Evolutionary conservation across 2,888 invertebrate species (phyloP), one percentile per base, ranked within the genome.

Genomic region (Poecilus cupreus): DNA sequence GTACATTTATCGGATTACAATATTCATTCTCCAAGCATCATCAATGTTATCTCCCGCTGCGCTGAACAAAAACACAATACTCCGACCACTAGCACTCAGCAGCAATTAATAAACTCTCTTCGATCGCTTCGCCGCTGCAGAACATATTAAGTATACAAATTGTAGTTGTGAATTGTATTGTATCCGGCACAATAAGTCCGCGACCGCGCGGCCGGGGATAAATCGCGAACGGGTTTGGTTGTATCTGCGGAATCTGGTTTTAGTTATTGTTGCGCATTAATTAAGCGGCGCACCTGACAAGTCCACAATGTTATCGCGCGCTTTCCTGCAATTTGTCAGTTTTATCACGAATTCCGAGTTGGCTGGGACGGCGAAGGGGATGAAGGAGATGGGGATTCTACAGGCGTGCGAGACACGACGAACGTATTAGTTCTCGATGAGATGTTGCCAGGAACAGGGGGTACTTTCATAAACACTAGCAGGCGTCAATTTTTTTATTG

Each of bases 261-360:
- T 80, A 80, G 70, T 80, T 70, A 80, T 80, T 80, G 80, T 70
- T 46, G 51, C 26, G 60, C 80, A 80, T 80, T 80, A 80, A 80
- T 80, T 70, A 72, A 80, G 72, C 72, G 11, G 37, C 49, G 18
- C 80, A 80, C 80, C 80, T 80, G 80, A 80, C 80, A 79, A 79
- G 49, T 79, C 79, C 32, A 79, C 79, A 79, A 80, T 80, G 80
- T 80, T 70, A 80, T 80, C 80, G 80, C 80, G 80, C 20, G 60
- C 72, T 72, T 72, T 72, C 54, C 32, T 72, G 57, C 70, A 80
- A 80, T 80, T 80, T 80, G 80, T 80, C 72, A 80, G 80, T 80
- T 80, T 80, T 80, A 80, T 80, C 80, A 72, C 43, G 68, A 68
- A 37, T 37, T 68, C 37, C 64, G 37, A 32, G 18, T 37, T 32